A percentile compares a stretch with the other conserved stretches of the same genome.
Evolutionary conservation across 2,113 vertebrate genomes (phyloP).

Genomic region (Loxodonta africana): DNA sequence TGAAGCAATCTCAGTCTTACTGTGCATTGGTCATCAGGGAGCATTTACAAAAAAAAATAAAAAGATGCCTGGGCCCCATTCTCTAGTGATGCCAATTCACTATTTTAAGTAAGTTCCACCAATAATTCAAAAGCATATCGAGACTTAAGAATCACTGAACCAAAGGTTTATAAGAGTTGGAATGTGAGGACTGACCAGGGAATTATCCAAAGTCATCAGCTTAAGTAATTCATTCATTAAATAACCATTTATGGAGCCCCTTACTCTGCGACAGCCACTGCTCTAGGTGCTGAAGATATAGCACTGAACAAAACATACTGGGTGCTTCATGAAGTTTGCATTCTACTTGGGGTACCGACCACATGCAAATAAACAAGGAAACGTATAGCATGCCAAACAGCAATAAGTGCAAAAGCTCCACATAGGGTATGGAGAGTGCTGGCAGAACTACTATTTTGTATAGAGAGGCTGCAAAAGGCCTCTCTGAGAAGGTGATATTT

Average conservation of each 20-base stretch:
- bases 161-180: background rate
- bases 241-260: background rate
- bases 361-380: background rate
- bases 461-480: background rate
- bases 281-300: background rate
- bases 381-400: background rate
- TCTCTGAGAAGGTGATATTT: background rate
- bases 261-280: background rate
- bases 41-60: background rate
- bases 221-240: background rate
- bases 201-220: background rate
- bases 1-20: background rate
- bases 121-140: background rate
- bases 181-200: background rate
- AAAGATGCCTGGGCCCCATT: background rate
- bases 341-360: background rate
- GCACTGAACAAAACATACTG: background rate
- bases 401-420: background rate
- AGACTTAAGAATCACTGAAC: background rate
- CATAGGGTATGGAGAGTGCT: background rate
- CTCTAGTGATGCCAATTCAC: background rate
- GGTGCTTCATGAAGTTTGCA: background rate
- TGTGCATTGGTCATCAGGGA: background rate
- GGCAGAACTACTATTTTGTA: background rate
- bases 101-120: background rate